Evolutionary conservation across 2,113 vertebrate genomes (phyloP).

Genomic region (Setophaga coronata): DNA sequence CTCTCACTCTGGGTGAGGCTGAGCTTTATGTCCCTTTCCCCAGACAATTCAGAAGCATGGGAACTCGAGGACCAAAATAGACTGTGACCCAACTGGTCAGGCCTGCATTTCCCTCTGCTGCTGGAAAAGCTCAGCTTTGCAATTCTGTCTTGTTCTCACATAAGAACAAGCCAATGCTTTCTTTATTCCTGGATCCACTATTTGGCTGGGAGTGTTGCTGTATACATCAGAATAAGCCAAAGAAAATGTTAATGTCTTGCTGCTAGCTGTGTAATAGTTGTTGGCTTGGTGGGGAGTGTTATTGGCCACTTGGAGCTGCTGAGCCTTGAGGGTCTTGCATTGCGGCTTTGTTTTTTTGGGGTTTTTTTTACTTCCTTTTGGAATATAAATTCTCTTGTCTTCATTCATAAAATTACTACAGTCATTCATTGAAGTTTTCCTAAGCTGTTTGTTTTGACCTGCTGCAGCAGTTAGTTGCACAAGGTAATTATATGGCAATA

Average conservation of each 20-base stretch:
- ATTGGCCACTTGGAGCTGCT: not conserved
- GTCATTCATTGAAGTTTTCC: not conserved
- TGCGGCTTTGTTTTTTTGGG: not conserved
- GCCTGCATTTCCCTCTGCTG: not conserved
- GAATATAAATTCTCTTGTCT: not conserved
- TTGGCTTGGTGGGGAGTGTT: not conserved
- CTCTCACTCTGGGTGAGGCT: not conserved
- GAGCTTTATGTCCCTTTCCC: not conserved
- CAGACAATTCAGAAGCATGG: not conserved
- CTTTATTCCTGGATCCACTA: not conserved
- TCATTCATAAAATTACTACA: constrained; percentile 21
- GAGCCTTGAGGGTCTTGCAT: not conserved
- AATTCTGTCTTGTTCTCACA: not conserved
- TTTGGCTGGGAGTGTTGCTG: not conserved
- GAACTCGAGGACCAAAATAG: not conserved
- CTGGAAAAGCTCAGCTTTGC: not conserved
- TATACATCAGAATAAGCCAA: not conserved
- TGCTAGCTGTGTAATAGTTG: not conserved
- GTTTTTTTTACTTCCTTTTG: not conserved
- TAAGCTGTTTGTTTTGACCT: constrained; percentile 15
- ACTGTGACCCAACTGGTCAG: not conserved
- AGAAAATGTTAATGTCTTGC: not conserved
- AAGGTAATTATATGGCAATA: constrained; percentile 21
- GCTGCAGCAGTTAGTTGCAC: constrained; percentile 24
- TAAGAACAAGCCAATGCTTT: not conserved